These are phyloP conservation scores for Adela reaumurella DNA, from an alignment of 2,888 invertebrate genomes.

Conservation along the genomic window DNA sequence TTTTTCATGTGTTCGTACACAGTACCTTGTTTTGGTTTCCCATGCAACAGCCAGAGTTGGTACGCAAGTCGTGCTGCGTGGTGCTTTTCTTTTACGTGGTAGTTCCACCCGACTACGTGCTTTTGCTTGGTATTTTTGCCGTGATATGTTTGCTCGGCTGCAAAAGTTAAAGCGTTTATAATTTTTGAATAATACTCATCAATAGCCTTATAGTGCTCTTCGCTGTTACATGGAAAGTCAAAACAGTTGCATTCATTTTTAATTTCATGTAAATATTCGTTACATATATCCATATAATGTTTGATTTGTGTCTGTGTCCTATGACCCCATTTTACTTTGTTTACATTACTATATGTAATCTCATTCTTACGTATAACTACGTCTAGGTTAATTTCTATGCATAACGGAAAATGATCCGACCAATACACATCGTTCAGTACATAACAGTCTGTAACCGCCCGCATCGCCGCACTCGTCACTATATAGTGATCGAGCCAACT, in stretches of 20 bases:
- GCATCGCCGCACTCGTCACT: background rate
- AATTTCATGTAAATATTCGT: background rate
- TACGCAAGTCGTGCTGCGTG: background rate
- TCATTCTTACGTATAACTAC: background rate
- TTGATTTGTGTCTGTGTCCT: background rate
- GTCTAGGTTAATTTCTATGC: background rate
- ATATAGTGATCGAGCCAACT: background rate
- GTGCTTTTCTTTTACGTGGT: background rate
- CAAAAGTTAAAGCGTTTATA: background rate
- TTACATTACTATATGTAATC: background rate
- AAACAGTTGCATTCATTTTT: background rate
- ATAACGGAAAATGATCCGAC: background rate
- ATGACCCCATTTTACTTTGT: background rate
- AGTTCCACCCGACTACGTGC: background rate
- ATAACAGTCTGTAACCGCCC: background rate
- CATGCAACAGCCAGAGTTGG: background rate
- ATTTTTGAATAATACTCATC: background rate
- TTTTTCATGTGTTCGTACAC: background rate
- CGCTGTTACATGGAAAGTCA: background rate
- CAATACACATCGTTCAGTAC: background rate
- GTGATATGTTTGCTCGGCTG: background rate
- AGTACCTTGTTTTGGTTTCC: background rate
- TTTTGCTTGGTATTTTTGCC: background rate
- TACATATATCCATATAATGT: background rate
- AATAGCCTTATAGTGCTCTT: background rate